Conservation (phyloP, 2,888 invertebrate species). For the Meliscaeva auricollis region DNA sequence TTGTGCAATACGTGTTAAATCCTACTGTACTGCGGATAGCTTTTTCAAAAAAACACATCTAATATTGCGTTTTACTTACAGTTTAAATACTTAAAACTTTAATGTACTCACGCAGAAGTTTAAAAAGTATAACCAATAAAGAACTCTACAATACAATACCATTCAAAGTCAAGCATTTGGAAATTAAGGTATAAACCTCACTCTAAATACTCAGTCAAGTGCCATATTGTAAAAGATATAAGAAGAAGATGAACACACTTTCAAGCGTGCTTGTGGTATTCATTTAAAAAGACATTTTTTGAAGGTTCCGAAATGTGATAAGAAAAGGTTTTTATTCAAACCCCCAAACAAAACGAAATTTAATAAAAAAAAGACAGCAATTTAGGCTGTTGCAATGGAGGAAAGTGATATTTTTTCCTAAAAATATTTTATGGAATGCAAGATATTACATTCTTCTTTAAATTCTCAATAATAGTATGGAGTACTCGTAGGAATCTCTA, state of each 20-base stretch:
- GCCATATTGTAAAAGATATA: neutral
- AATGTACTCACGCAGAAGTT: too few relatives aligned
- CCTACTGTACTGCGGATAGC: too few relatives aligned
- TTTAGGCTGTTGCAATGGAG: too few relatives aligned
- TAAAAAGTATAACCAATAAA: neutral
- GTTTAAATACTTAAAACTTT: too few relatives aligned
- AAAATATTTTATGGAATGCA: conserved; percentile 46
- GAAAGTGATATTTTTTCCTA: conserved; percentile 11
- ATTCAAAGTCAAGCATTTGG: neutral
- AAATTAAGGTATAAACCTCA: neutral
- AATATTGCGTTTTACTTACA: too few relatives aligned
- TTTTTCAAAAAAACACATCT: too few relatives aligned
- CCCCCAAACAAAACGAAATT: neutral
- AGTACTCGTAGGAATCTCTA: conserved; percentile 30
- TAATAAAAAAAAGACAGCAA: neutral
- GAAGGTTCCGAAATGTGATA: neutral
- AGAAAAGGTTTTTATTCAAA: neutral
- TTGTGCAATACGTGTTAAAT: too few relatives aligned
- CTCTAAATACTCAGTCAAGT: neutral
- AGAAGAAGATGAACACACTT: neutral
- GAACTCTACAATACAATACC: neutral
- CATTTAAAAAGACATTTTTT: conserved; percentile 21
- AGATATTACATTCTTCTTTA: conserved; percentile 61
- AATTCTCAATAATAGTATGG: conserved; percentile 26
- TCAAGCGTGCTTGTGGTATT: conserved; percentile 5